Evolutionary conservation across 2,888 invertebrate genomes (phyloP).

Genomic region (Eupeodes luniger): DNA sequence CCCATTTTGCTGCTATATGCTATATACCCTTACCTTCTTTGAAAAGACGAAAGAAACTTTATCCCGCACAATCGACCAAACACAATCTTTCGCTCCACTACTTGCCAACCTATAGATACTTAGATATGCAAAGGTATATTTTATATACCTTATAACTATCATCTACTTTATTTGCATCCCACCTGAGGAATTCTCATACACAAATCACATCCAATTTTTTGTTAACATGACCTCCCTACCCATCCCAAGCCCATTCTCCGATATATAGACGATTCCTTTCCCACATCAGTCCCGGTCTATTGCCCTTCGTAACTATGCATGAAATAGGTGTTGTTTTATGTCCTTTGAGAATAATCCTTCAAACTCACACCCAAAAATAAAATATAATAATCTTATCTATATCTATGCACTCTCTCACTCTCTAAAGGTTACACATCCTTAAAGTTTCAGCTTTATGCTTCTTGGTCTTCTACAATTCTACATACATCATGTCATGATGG

Average conservation of each 20-base stretch:
- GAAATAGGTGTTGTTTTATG: slow-evolving; percentile 65
- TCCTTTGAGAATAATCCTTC: slow-evolving; percentile 60
- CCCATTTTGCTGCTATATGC: background rate
- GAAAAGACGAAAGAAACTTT: background rate
- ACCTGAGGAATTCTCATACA: slow-evolving; percentile 60
- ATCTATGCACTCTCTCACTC: slow-evolving; percentile 24
- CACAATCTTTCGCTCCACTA: slow-evolving; percentile 45
- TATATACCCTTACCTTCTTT: too few species aligned
- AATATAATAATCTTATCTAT: slow-evolving; percentile 68
- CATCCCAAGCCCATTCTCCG: background rate
- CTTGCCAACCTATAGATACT: slow-evolving; percentile 13
- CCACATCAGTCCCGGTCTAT: slow-evolving; percentile 24
- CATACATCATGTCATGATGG: background rate
- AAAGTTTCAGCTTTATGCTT: slow-evolving; percentile 34
- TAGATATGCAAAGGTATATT: too few species aligned
- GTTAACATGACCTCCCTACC: background rate
- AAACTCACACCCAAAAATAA: slow-evolving; percentile 51
- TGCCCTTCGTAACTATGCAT: slow-evolving; percentile 59
- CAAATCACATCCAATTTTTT: slow-evolving; percentile 62
- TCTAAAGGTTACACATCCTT: slow-evolving; percentile 52
- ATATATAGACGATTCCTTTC: too few species aligned
- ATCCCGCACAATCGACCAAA: background rate
- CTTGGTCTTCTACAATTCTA: background rate
- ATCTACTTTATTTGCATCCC: slow-evolving; percentile 25
- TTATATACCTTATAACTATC: too few species aligned